Evolutionary conservation across 1,140 invertebrate species (phyloP).

Genomic region (Ladona fulva): DNA sequence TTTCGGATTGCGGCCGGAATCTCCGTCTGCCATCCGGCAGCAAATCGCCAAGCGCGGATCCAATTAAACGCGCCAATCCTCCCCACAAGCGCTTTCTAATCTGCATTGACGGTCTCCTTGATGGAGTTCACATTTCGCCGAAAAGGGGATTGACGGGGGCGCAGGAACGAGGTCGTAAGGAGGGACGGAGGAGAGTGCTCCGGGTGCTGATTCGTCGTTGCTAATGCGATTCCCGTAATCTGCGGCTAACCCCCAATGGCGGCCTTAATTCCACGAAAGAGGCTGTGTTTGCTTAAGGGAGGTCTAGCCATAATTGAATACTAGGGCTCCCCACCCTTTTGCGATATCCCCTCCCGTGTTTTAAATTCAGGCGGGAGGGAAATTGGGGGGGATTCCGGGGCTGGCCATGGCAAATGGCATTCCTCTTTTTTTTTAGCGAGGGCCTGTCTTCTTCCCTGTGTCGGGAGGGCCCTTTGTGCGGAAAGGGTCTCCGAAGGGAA

Average conservation of each 20-base stretch:
- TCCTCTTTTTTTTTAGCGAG: not conserved
- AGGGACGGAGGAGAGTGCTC: no score
- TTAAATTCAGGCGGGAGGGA: no score
- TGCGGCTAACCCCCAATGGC: not conserved
- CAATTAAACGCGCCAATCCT: not conserved
- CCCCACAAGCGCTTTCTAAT: not conserved
- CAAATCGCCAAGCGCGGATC: not conserved
- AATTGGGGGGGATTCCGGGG: no score
- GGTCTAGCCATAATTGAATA: not conserved
- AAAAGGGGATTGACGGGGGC: no score
- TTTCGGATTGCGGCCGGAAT: not conserved
- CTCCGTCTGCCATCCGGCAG: not conserved
- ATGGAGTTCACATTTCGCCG: not conserved
- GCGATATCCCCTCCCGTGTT: not conserved
- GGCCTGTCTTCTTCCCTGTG: not conserved
- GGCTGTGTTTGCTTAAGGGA: slow-evolving; percentile 2
- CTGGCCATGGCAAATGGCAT: no score
- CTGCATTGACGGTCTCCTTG: not conserved
- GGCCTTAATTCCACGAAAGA: slow-evolving; percentile 8
- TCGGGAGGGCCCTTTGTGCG: not conserved
- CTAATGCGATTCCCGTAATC: not conserved
- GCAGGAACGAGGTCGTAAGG: no score
- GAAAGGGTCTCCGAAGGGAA: not conserved
- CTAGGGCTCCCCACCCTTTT: not conserved
- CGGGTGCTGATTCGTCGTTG: not conserved